A percentile compares a stretch with the other conserved stretches of the same genome.
These are phyloP conservation scores for Lethenteron camtschaticum DNA, from an alignment of 2,113 vertebrate species.

Conservation along the genomic window DNA sequence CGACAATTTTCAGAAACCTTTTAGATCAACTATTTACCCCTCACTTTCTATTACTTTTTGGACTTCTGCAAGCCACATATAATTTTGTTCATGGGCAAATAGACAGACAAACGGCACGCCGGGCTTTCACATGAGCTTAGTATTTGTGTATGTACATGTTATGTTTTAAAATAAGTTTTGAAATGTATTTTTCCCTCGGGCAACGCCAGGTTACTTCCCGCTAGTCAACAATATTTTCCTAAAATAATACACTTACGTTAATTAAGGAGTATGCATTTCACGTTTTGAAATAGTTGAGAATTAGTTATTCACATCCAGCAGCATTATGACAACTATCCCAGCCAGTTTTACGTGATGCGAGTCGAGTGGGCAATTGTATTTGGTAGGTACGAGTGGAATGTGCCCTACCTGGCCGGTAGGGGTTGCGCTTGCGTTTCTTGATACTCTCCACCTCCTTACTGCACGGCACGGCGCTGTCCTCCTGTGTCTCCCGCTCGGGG, in stretches of 20 bases:
- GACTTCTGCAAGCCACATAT: too few species aligned
- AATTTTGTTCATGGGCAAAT: too few species aligned
- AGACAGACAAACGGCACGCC: too few species aligned
- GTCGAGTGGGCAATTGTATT: background rate
- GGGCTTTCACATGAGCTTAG: too few species aligned
- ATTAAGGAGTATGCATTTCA: background rate
- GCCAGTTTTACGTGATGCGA: background rate
- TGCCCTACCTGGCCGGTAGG: slow-evolving; percentile 67
- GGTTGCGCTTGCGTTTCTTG: slow-evolving; percentile 89
- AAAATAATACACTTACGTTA: background rate
- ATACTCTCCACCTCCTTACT: slow-evolving; percentile 32
- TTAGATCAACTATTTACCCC: too few species aligned
- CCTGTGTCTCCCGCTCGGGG: slow-evolving; percentile 46
- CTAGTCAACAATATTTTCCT: background rate
- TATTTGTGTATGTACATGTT: too few species aligned
- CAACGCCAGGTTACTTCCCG: too few species aligned
- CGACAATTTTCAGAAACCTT: too few species aligned
- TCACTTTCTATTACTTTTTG: too few species aligned
- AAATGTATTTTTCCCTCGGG: too few species aligned
- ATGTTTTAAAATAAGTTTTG: too few species aligned
- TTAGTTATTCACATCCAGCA: slow-evolving; percentile 11
- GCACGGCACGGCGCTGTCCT: slow-evolving; percentile 42
- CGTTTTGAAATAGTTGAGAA: background rate
- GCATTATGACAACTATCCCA: background rate
- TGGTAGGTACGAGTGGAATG: too few species aligned